Evolutionary conservation across 2,113 vertebrate species (phyloP).

Genomic region (Hylia prasina): DNA sequence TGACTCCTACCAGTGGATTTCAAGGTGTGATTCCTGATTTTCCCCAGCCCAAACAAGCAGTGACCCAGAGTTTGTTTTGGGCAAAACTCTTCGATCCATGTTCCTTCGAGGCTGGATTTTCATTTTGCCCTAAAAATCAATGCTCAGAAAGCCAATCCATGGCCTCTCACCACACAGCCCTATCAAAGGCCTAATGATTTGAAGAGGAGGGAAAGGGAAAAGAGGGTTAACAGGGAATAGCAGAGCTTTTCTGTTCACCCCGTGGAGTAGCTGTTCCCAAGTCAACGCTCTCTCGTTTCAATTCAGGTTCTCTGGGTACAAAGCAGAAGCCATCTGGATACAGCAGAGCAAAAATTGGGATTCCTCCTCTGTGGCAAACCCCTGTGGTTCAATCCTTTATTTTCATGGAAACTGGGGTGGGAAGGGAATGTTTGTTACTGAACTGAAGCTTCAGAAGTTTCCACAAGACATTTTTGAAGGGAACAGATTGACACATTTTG

Average conservation of each 20-base stretch:
- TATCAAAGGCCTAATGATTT: neutral
- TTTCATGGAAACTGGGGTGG: neutral
- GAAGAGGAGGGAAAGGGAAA: neutral
- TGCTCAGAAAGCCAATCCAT: neutral
- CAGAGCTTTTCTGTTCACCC: neutral
- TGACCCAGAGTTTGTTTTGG: neutral
- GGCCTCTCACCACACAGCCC: neutral
- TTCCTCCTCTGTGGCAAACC: neutral
- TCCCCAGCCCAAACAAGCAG: neutral
- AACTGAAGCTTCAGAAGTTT: slow-evolving; percentile 8
- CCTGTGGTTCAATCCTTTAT: neutral
- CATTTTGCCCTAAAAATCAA: neutral
- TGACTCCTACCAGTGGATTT: neutral
- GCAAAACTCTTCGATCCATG: neutral
- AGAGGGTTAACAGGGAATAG: neutral
- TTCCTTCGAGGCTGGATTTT: neutral
- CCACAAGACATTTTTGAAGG: neutral
- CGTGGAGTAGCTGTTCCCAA: neutral
- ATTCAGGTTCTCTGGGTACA: neutral
- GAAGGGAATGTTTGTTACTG: slow-evolving; percentile 3
- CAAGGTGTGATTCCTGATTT: neutral
- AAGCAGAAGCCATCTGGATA: neutral
- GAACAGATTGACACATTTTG: neutral
- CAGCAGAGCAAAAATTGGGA: neutral
- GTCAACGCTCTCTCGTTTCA: neutral